phyloP scores from a whole-genome alignment of 2,113 vertebrate species.

The Protobothrops flavoviridis region DNA sequence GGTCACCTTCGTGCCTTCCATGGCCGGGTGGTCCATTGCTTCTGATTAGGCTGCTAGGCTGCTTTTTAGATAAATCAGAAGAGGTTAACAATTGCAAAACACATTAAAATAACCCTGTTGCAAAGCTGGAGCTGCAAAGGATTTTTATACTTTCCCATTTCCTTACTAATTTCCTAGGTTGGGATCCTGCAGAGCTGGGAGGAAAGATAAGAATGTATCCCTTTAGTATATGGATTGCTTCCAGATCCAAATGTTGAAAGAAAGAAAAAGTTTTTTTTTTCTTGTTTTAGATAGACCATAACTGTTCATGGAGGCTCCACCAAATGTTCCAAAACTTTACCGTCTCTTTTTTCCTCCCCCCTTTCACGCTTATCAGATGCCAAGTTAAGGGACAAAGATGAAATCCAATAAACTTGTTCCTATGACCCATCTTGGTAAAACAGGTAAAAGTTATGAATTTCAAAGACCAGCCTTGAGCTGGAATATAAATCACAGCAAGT shows the following conservation, averaged over 20 bases:
- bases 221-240: not conserved
- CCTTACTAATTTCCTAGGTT: not conserved
- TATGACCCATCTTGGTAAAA: not conserved
- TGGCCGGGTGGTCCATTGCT: not conserved
- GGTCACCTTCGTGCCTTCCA: not conserved
- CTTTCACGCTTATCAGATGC: not conserved
- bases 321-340: not conserved
- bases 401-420: not conserved
- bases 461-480: not conserved
- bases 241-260: not conserved
- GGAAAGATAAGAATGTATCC: not conserved
- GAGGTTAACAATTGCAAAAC: not conserved
- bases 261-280: not conserved
- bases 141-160: not conserved
- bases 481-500: not conserved
- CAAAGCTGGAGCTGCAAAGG: not conserved
- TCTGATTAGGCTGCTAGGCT: not conserved
- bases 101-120: not conserved
- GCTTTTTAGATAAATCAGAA: not conserved
- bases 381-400: not conserved
- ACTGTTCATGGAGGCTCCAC: not conserved
- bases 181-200: not conserved
- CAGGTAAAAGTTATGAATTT: not conserved
- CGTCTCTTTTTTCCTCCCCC: not conserved
- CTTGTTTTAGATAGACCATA: not conserved